A percentile compares a stretch with the other conserved stretches of the same genome.
These are phyloP conservation scores for Neuroscelio doddi DNA, from an alignment of 2,888 invertebrate species.

Conservation along the genomic window DNA sequence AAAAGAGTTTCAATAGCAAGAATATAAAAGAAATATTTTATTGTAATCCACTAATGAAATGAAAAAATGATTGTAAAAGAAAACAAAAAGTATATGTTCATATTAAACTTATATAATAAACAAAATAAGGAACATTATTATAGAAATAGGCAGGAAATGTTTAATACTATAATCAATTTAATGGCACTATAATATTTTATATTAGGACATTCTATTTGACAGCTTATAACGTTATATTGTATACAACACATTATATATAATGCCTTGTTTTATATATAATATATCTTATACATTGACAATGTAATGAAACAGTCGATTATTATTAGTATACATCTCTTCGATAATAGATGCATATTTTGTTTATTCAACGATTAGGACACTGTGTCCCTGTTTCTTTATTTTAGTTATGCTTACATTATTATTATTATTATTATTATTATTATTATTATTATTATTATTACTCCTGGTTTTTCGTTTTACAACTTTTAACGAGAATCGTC, in stretches of 20 bases:
- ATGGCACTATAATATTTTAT: conserved; percentile 69
- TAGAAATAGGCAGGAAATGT: neutral
- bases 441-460: conserved; percentile 20
- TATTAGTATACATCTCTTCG: conserved; percentile 50
- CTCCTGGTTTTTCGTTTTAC: conserved; percentile 34
- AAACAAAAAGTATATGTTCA: too few species aligned
- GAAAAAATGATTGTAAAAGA: too few species aligned
- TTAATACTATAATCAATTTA: conserved; percentile 57
- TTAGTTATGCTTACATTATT: conserved; percentile 19
- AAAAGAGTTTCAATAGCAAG: too few species aligned
- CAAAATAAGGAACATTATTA: too few species aligned
- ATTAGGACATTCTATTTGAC: conserved; percentile 69
- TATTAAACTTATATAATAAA: too few species aligned
- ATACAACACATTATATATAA: conserved; percentile 59
- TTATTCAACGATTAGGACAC: conserved; percentile 1
- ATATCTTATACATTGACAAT: conserved; percentile 60
- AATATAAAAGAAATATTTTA: too few species aligned
- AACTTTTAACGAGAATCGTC: conserved; percentile 49
- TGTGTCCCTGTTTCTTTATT: neutral
- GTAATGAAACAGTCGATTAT: conserved; percentile 63
- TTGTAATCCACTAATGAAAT: too few species aligned
- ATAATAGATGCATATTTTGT: conserved; percentile 48
- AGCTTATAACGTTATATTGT: conserved; percentile 65
- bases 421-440: conserved; percentile 27
- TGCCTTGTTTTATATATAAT: conserved; percentile 52